Evolutionary conservation across 1,140 invertebrate genomes (phyloP).

Genomic region (Monochamus saltuarius): DNA sequence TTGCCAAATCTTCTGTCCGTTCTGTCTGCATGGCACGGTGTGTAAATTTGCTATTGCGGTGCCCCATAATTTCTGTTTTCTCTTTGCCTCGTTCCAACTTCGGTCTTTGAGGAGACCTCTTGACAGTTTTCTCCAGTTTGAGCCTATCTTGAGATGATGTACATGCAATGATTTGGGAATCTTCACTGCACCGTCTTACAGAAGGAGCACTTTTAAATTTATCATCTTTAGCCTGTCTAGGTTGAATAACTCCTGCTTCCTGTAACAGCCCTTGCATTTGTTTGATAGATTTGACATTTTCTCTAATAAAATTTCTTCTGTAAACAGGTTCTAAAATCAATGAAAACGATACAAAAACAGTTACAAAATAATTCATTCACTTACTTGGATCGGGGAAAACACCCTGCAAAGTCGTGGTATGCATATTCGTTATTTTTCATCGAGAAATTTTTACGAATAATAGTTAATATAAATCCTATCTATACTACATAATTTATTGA

Average conservation of each 20-base stretch:
- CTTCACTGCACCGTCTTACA: slow-evolving; percentile 11
- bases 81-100: slow-evolving; percentile 1
- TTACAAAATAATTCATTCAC: slow-evolving; percentile 37
- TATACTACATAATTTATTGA: no score
- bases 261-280: slow-evolving; percentile 56
- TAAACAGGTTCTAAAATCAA: slow-evolving; percentile 55
- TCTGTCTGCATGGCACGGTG: slow-evolving; percentile 44
- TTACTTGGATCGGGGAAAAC: slow-evolving; percentile 61
- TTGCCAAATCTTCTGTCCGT: slow-evolving; percentile 36
- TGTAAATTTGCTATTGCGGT: slow-evolving; percentile 25
- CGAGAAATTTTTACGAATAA: no score
- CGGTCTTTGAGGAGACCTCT: no score
- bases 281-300: slow-evolving; percentile 59
- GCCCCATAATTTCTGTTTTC: slow-evolving; percentile 14
- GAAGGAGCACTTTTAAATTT: slow-evolving; percentile 46
- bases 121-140: background rate
- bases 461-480: no score
- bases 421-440: slow-evolving; percentile 26
- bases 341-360: slow-evolving; percentile 11
- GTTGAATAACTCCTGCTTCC: slow-evolving; percentile 43
- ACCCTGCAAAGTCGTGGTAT: slow-evolving; percentile 54
- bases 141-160: background rate
- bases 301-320: slow-evolving; percentile 59
- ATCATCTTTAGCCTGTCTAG: slow-evolving; percentile 44
- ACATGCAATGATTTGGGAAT: background rate